phyloP scores from a whole-genome alignment of 2,113 vertebrate species.

The Saguinus midas region DNA sequence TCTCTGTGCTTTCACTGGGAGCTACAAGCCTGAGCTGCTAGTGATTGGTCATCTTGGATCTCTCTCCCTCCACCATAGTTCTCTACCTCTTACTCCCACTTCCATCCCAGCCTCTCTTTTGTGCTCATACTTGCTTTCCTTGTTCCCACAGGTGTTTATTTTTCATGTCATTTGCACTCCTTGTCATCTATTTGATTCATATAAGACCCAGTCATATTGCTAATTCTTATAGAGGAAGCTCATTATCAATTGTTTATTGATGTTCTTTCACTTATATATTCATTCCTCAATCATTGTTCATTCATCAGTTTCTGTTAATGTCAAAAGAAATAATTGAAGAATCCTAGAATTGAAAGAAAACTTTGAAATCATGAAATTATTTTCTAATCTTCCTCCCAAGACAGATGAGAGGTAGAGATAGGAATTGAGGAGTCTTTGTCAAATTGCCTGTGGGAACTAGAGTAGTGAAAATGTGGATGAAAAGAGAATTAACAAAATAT shows the following conservation, averaged over 20 bases:
- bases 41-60: too few relatives aligned
- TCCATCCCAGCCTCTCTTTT: not conserved
- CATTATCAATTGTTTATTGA: not conserved
- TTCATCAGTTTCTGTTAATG: not conserved
- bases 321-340: slow-evolving; percentile 5
- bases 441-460: not conserved
- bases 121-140: not conserved
- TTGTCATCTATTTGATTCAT: not conserved
- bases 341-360: not conserved
- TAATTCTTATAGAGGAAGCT: not conserved
- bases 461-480: not conserved
- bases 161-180: not conserved
- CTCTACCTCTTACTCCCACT: not conserved
- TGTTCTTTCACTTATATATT: not conserved
- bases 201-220: not conserved
- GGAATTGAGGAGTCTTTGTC: not conserved
- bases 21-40: too few relatives aligned
- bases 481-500: not conserved
- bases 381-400: slow-evolving; percentile 1
- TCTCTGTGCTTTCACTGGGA: too few relatives aligned
- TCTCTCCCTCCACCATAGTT: not conserved
- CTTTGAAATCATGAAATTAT: slow-evolving; percentile 2
- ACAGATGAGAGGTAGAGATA: not conserved
- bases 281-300: not conserved
- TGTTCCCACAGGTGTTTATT: not conserved